Conservation (phyloP, 2,888 invertebrate genomes). For the Dichetophora obliterata region DNA sequence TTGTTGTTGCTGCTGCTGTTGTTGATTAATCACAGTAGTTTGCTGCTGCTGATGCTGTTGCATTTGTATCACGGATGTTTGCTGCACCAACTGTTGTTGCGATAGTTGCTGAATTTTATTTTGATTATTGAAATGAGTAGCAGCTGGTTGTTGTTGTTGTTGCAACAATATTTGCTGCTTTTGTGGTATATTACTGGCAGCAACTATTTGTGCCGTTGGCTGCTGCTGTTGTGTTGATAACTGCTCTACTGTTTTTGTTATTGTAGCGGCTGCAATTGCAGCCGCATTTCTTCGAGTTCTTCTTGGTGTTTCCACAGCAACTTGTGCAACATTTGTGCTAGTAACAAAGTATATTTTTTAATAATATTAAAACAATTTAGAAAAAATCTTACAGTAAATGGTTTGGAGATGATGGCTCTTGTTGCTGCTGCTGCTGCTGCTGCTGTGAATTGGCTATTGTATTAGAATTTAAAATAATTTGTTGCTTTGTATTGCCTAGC, state of each 20-base stretch:
- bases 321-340: neutral
- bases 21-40: slow-evolving; percentile 21
- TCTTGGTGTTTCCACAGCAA: slow-evolving; percentile 31
- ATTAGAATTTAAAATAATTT: neutral
- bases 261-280: slow-evolving; percentile 20
- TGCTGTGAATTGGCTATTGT: neutral
- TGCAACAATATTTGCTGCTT: slow-evolving; percentile 36
- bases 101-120: slow-evolving; percentile 38
- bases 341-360: neutral
- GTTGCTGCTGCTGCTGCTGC: slow-evolving; percentile 23
- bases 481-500: slow-evolving; percentile 21
- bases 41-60: slow-evolving; percentile 41
- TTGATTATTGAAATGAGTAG: slow-evolving; percentile 20
- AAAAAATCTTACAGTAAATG: neutral
- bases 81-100: slow-evolving; percentile 46
- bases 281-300: slow-evolving; percentile 12
- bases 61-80: slow-evolving; percentile 50
- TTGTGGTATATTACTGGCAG: slow-evolving; percentile 9
- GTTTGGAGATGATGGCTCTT: neutral
- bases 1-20: slow-evolving; percentile 48
- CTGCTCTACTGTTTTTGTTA: neutral
- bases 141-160: slow-evolving; percentile 27
- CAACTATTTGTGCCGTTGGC: neutral
- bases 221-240: slow-evolving; percentile 9
- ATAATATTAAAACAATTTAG: neutral